These are phyloP conservation scores for Rallus crepitans DNA, from an alignment of 2,797 vertebrate species.

Conservation along the genomic window DNA sequence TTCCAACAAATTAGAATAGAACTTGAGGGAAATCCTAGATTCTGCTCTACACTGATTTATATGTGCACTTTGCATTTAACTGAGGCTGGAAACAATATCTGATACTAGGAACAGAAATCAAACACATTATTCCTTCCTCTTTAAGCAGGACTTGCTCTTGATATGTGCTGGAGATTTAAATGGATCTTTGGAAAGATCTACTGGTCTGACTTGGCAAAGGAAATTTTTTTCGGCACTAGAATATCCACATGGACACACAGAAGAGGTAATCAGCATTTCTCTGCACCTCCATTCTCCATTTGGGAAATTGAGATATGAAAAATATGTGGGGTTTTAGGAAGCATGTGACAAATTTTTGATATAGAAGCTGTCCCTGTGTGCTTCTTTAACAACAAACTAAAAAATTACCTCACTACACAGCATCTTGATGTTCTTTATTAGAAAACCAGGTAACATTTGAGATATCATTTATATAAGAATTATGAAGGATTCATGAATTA, in stretches of 20 bases:
- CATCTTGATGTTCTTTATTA: not conserved
- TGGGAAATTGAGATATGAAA: not conserved
- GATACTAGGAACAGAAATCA: not conserved
- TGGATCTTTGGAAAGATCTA: not conserved
- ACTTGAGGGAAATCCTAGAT: not conserved
- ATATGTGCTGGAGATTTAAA: not conserved
- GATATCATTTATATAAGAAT: not conserved
- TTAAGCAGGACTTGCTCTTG: not conserved
- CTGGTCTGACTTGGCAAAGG: not conserved
- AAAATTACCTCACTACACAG: not conserved
- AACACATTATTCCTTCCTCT: not conserved
- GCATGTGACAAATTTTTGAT: not conserved
- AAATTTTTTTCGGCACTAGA: not conserved
- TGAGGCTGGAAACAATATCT: accelerated
- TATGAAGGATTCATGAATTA: not conserved
- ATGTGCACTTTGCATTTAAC: not conserved
- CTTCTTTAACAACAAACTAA: not conserved
- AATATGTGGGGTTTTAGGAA: not conserved
- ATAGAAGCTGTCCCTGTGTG: not conserved
- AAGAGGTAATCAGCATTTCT: not conserved
- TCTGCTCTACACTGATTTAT: not conserved
- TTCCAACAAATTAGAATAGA: not conserved
- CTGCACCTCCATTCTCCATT: not conserved
- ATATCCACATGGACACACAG: not conserved
- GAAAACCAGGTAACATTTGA: not conserved